These are phyloP conservation scores for Steinernema scapterisci DNA, from an alignment of 2,888 invertebrate species.

Conservation along the genomic window DNA sequence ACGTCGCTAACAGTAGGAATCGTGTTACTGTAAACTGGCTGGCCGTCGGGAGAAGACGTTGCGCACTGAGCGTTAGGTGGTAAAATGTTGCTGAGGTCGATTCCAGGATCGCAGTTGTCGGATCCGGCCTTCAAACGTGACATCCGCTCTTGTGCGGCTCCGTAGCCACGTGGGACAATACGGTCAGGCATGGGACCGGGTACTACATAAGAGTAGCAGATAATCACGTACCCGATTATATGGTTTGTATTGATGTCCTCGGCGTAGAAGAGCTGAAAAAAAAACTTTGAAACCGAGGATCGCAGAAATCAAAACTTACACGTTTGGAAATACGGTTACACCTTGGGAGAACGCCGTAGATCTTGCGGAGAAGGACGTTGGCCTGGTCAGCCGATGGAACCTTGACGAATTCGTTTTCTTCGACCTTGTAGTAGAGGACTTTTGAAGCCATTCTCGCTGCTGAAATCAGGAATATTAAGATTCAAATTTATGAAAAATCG, in stretches of 20 bases:
- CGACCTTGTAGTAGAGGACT: slow-evolving; percentile 28
- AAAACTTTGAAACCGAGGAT: not conserved
- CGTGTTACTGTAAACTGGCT: slow-evolving; percentile 24
- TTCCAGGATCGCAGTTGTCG: slow-evolving; percentile 20
- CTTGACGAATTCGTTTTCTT: slow-evolving; percentile 19
- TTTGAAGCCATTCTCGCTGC: slow-evolving; percentile 14
- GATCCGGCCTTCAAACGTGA: slow-evolving; percentile 15
- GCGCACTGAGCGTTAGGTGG: not conserved
- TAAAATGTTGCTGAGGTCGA: slow-evolving; percentile 14
- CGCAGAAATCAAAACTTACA: not conserved
- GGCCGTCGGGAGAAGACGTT: not conserved
- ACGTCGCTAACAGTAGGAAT: slow-evolving; percentile 23
- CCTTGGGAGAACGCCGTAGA: slow-evolving; percentile 7
- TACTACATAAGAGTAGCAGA: not conserved
- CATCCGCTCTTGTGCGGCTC: slow-evolving; percentile 15
- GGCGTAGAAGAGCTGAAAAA: slow-evolving; percentile 14
- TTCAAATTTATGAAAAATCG: not conserved
- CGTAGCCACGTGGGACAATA: slow-evolving; percentile 5
- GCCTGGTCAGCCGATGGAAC: slow-evolving; percentile 4
- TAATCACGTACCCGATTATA: slow-evolving; percentile 11
- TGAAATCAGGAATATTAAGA: not conserved
- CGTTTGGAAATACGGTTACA: slow-evolving; percentile 26
- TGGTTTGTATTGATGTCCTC: slow-evolving; percentile 18
- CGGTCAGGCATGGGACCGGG: slow-evolving; percentile 23
- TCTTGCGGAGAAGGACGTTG: slow-evolving; percentile 25